Evolutionary conservation across 2,113 vertebrate species (phyloP), one percentile per base, ranked within the genome.

Genomic region (Maccullochella peelii): DNA sequence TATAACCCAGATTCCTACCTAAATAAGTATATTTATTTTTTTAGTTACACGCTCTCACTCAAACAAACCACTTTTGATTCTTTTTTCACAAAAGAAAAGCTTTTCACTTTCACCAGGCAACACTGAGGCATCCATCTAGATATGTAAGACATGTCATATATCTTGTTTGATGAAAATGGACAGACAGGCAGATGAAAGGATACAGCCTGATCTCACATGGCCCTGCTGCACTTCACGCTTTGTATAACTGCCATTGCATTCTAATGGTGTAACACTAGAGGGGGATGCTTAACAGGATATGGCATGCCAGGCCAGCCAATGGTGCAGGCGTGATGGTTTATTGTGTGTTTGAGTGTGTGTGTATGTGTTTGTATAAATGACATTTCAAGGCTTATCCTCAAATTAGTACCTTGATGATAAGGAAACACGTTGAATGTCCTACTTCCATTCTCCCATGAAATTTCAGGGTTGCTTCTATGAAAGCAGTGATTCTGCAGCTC

Each of bases 261-360:
- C 58, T 82, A 15, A 27, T 3, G 3, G 3, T 50, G 2, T 0
- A 66, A 73, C 92, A 88, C 89, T 71, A 92, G 93, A 90, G 84
- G 85, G 89, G 5, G 75, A 20, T 91, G 74, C 23, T 77, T 71
- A 66, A 86, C 88, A 88, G 76, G 36, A 52, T 54, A 89, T 73
- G 9, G 6, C 6, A 25, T 6, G 14, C 2, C n/a, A 38, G 55
- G 49, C 33, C 30, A 57, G 50, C 33, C 0, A 2, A 42, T 47
- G 1, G 2, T 20, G 44, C 65, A 54, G 59, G n/a, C 20, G 15
- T 25, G 9, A 69, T 33, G n/a, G 14, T 49, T 73, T 61, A n/a
- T 14, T 72, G 54, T 50, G 44, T 72, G 25, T 38, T 30, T 63
- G 8, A 33, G 38, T 38, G 38, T 38, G 12, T 44, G 42, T 38